These are phyloP conservation scores for Apis florea DNA, from an alignment of 1,140 invertebrate genomes.

Conservation along the genomic window DNA sequence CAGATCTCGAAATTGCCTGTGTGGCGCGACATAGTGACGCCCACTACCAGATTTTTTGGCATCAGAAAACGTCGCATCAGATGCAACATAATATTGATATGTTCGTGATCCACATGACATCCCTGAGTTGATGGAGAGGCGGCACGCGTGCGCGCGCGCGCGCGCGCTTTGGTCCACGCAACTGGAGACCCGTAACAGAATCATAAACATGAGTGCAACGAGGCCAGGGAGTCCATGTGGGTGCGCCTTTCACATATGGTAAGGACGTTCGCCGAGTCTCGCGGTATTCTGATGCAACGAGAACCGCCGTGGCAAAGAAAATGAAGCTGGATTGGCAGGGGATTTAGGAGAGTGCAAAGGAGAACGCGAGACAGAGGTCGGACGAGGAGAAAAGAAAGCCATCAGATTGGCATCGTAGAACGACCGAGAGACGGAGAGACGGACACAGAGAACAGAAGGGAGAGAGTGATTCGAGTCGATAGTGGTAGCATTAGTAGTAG, in stretches of 20 bases:
- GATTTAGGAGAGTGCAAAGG: constrained; percentile 18
- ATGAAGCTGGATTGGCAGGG: constrained; percentile 60
- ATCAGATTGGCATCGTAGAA: constrained; percentile 32
- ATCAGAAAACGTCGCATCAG: background rate
- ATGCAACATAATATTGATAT: background rate
- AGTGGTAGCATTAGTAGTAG: constrained; percentile 61
- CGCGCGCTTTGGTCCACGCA: constrained; percentile 27
- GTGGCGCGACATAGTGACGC: background rate
- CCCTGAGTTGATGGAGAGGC: background rate
- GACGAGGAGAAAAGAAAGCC: constrained; percentile 36
- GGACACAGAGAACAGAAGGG: constrained; percentile 28
- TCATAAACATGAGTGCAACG: constrained; percentile 47
- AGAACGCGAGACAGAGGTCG: constrained; percentile 14
- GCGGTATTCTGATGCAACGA: constrained; percentile 13
- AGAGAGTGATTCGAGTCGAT: constrained; percentile 50
- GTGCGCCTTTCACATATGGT: constrained; percentile 63
- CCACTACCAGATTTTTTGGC: background rate
- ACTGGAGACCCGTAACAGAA: constrained; percentile 27
- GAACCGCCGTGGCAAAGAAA: constrained; percentile 45
- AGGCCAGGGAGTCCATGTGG: constrained; percentile 52
- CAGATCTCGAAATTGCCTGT: background rate
- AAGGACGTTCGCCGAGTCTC: constrained; percentile 55
- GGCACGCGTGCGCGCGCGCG: constrained; percentile 28
- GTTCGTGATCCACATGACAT: background rate
- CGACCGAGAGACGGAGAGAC: constrained; percentile 12